Base-by-base conservation (phyloP, 2,888 invertebrate genomes). In the Philereme transversata region DNA sequence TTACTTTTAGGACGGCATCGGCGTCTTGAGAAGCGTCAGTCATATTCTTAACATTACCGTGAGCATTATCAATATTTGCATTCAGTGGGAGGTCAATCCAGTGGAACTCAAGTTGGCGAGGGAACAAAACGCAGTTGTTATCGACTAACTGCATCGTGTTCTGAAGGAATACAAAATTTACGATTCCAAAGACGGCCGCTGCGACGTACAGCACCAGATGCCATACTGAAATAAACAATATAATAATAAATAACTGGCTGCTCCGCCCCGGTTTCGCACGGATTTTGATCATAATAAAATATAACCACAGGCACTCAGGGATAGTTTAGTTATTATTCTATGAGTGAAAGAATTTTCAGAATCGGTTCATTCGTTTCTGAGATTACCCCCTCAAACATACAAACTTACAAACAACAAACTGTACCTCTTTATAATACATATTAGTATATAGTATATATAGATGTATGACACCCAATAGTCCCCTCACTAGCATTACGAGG, bases 131-230 rank as follows among this genome's bases (percentile, higher is more conserved):
- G 65, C 92, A 92, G 65, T 88, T 82, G 56, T 81, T 68, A 50
- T 81, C 79, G 0, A 89, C 83, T 58, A 91, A 49, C 5, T 80
- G 73, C 86, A 83, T 88, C 0, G 90, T 79, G 50, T 85, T 83
- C 62, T 84, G 84, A 1, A 91, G 75, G 54, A 88, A 86, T n/a
- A 86, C 76, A 67, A 86, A 91, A 70, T 91, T 91, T 53, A 83
- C 67, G 35, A 90, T 74, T 35, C 91, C 90, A 60, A 84, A 88
- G 57, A 86, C 65, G 51, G 83, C 89, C 3, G 89, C 88, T 4
- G 81, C 68, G 2, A 80, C 68, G 72, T 77, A 92, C 1, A 91
- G 64, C 56, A 86, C 73, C 54, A 90, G 70, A 69, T 92, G 91
- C 77, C 88, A 91, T 76, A 75, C 91, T 92, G 84, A 41, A 87